phyloP scores from a whole-genome alignment of 2,113 vertebrate species.

The Salminus brasiliensis region DNA sequence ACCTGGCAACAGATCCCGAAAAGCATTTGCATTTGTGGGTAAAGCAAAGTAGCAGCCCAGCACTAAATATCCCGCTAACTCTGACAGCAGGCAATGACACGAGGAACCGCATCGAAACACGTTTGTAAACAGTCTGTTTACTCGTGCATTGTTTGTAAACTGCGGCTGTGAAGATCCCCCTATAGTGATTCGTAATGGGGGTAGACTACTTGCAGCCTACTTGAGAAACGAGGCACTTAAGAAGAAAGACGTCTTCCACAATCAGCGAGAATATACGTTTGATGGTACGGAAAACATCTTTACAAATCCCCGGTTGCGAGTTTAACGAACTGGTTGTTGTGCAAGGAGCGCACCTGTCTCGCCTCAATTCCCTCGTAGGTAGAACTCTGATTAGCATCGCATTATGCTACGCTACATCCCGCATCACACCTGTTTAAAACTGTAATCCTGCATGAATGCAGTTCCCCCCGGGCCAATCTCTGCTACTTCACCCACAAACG shows the following conservation, averaged over 20 bases:
- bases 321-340: constrained; percentile 5
- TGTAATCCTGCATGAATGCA: neutral
- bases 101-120: neutral
- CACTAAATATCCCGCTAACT: too few species aligned
- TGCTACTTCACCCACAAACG: neutral
- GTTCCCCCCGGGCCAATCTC: neutral
- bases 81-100: neutral
- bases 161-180: neutral
- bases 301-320: constrained; percentile 8
- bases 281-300: neutral
- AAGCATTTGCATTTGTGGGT: too few species aligned
- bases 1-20: too few species aligned
- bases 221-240: neutral
- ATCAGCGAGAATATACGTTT: neutral
- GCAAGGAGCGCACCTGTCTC: neutral
- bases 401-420: neutral
- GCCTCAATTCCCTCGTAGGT: constrained; percentile 23
- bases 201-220: neutral
- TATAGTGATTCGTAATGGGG: neutral
- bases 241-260: neutral
- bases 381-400: constrained; percentile 14
- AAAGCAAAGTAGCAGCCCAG: too few species aligned
- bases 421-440: constrained; percentile 13
- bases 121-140: neutral
- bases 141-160: constrained; percentile 4